A percentile compares a stretch with the other conserved stretches of the same genome.
These are phyloP conservation scores for Conopomorpha cramerella DNA, from an alignment of 1,140 invertebrate species.

Conservation along the genomic window DNA sequence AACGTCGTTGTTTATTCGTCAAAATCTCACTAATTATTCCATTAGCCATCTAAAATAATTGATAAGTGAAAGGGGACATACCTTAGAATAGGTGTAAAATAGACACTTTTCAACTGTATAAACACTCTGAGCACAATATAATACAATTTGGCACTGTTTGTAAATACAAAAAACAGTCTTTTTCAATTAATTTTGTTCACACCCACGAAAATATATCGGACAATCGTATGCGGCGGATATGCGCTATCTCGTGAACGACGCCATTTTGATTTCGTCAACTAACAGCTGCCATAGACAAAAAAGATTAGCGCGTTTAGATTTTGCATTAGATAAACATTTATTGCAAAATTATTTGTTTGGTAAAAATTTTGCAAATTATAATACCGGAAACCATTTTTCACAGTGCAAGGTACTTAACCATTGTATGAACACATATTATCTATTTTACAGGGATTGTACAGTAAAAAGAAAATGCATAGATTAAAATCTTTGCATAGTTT, in stretches of 20 bases:
- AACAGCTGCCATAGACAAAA: conserved; percentile 31
- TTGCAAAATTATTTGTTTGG: no score
- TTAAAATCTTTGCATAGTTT: no score
- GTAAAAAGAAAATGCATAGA: no score
- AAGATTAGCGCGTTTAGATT: no score
- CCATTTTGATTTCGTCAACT: conserved; percentile 61
- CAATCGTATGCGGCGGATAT: conserved; percentile 41
- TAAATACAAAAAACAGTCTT: conserved; percentile 17
- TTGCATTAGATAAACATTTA: no score
- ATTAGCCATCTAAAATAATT: conserved; percentile 23
- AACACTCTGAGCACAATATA: neutral
- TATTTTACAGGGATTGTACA: no score
- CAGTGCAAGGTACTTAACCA: no score
- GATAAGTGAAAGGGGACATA: conserved; percentile 54
- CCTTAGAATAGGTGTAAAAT: conserved; percentile 22
- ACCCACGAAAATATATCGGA: conserved; percentile 29
- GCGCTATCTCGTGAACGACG: conserved; percentile 51
- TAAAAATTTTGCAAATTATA: no score
- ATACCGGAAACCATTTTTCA: no score
- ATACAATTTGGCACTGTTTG: conserved; percentile 24
- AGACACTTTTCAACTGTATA: neutral
- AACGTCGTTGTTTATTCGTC: no score
- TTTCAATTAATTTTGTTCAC: conserved; percentile 27
- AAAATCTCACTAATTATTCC: neutral
- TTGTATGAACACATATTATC: no score